Percentiles rank a stretch among this genome's conserved stretches.
These are phyloP conservation scores for Platycnemis pennipes DNA, from an alignment of 2,888 invertebrate species.

Conservation along the genomic window DNA sequence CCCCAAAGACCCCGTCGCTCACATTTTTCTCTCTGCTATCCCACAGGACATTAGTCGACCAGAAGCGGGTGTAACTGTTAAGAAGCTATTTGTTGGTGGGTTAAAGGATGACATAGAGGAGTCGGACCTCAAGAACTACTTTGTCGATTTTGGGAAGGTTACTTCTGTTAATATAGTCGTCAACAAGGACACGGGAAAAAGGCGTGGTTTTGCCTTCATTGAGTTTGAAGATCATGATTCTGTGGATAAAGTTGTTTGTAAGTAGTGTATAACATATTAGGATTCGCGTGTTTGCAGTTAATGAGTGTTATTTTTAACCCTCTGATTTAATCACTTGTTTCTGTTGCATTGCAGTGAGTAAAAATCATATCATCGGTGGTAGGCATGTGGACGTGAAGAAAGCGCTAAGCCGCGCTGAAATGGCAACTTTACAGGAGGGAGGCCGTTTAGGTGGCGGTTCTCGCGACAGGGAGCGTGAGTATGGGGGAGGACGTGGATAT, in stretches of 20 bases:
- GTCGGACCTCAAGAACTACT: slow-evolving; percentile 91
- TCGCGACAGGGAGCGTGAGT: slow-evolving; percentile 78
- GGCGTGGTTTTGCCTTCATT: slow-evolving; percentile 97
- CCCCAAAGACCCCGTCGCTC: too few relatives aligned
- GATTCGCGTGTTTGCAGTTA: not conserved
- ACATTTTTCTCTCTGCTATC: too few relatives aligned
- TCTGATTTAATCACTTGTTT: too few relatives aligned
- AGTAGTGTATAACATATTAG: slow-evolving; percentile 79
- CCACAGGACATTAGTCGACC: slow-evolving; percentile 95
- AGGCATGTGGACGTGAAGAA: slow-evolving; percentile 95
- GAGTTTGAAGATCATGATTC: slow-evolving; percentile 99
- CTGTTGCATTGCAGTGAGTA: slow-evolving; percentile 83
- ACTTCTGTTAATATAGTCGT: slow-evolving; percentile 92
- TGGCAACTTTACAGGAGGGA: slow-evolving; percentile 82
- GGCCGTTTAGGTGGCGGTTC: slow-evolving; percentile 77
- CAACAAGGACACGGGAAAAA: slow-evolving; percentile 96
- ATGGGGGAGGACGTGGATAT: slow-evolving; percentile 79
- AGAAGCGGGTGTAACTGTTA: slow-evolving; percentile 95
- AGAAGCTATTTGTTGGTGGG: slow-evolving; percentile 97
- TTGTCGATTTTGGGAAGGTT: slow-evolving; percentile 90
- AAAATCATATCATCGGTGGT: slow-evolving; percentile 90
- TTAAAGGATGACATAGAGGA: slow-evolving; percentile 96
- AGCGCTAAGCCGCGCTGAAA: slow-evolving; percentile 93
- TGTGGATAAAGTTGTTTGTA: slow-evolving; percentile 96
- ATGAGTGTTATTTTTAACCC: not conserved